A percentile compares a stretch with the other conserved stretches of the same genome.
These are phyloP conservation scores for Sinelater perroti DNA, from an alignment of 2,888 invertebrate genomes.

Conservation along the genomic window DNA sequence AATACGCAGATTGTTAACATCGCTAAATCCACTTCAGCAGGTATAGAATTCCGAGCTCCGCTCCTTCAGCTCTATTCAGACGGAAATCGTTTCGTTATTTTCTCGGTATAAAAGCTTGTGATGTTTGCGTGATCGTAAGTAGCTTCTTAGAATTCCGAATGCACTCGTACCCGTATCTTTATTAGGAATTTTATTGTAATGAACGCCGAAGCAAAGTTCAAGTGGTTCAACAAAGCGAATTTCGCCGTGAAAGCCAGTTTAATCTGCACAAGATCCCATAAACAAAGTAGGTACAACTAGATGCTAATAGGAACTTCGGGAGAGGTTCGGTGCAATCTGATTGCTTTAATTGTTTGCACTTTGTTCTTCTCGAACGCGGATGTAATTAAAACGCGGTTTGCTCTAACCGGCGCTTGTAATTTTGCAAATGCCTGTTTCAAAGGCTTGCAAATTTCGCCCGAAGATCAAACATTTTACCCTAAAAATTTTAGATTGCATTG, in stretches of 20 bases:
- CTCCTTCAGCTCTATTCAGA: constrained; percentile 30
- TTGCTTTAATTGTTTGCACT: too few species aligned
- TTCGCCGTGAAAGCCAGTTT: constrained; percentile 2
- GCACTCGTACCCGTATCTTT: constrained; percentile 15
- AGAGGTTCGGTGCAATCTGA: too few species aligned
- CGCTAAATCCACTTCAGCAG: constrained; percentile 33
- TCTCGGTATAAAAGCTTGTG: constrained; percentile 17
- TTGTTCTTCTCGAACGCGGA: too few species aligned
- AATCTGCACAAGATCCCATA: too few species aligned
- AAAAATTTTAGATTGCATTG: too few species aligned
- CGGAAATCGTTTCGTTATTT: constrained; percentile 29
- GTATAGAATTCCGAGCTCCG: constrained; percentile 28
- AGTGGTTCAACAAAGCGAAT: constrained; percentile 14
- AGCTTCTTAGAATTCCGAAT: constrained; percentile 27
- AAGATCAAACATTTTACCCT: too few species aligned
- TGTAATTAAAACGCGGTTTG: too few species aligned
- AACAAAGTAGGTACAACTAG: too few species aligned
- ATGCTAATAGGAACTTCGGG: too few species aligned
- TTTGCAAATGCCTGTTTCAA: too few species aligned
- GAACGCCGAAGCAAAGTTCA: constrained; percentile 3
- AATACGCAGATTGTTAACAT: constrained; percentile 38
- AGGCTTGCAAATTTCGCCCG: too few species aligned
- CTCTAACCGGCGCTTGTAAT: too few species aligned
- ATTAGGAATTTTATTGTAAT: constrained; percentile 21
- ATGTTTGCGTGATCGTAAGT: constrained; percentile 33